Conservation (phyloP, 1,140 invertebrate species). For the Drosophila prosaltans region DNA sequence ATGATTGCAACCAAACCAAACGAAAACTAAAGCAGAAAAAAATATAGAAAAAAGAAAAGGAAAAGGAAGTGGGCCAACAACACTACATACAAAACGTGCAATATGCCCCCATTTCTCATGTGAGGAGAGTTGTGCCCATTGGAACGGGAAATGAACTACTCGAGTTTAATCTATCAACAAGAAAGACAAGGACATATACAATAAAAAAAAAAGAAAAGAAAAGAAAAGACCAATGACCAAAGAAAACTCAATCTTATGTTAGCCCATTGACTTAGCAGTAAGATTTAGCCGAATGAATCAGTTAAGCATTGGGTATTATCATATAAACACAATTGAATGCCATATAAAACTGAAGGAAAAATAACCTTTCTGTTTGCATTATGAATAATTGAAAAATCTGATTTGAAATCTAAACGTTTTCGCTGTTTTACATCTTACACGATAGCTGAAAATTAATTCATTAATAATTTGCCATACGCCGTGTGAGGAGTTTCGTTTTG, state of each 20-base stretch:
- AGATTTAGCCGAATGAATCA: conserved; percentile 4
- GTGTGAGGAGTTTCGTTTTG: background rate
- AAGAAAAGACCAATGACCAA: background rate
- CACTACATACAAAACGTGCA: background rate
- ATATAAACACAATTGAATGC: no score
- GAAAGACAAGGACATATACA: conserved; percentile 17
- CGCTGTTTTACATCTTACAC: background rate
- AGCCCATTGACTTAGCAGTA: conserved; percentile 4
- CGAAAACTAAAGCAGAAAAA: conserved; percentile 17
- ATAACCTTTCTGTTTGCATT: background rate
- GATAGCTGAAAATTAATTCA: conserved; percentile 23
- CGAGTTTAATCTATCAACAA: conserved; percentile 55
- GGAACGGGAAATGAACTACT: conserved; percentile 49
- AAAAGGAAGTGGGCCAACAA: conserved; percentile 24
- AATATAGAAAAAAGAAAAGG: background rate
- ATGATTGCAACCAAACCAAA: conserved; percentile 60
- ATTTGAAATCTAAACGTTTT: conserved; percentile 8
- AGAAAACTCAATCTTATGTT: background rate
- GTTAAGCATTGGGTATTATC: background rate
- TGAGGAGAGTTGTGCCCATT: background rate
- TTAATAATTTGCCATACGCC: conserved; percentile 18
- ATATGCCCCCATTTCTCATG: conserved; percentile 3
- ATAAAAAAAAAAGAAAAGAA: conserved; percentile 10
- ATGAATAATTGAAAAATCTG: conserved; percentile 11
- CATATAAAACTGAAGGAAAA: no score